Evolutionary conservation across 2,797 vertebrate species (phyloP), one percentile per base, ranked within the genome.

Genomic region (Toxotes lorentzi): DNA sequence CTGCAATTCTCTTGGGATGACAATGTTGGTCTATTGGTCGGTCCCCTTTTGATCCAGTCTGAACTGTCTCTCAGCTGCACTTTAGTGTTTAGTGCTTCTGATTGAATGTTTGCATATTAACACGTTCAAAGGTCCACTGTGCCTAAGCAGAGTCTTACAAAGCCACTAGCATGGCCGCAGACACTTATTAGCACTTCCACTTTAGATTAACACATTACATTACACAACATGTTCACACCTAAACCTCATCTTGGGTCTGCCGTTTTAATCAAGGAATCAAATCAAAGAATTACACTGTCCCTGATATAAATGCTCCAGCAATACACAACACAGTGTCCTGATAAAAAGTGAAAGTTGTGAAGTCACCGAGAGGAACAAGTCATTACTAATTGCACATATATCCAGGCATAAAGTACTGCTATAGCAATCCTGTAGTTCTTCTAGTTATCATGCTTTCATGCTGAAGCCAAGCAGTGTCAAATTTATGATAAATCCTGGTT

Each of bases 381-480:
- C 19, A 45, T 1, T 45, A 45, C 2, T 53, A 35, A 53, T 19
- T 34, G 41, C 14, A 21, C 35, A 24, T 40, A 27, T 14, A 40
- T 9, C 38, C 0, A 9, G 0, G 53, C 16, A 57, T 58, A 6
- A 79, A 40, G 16, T 51, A 32, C n/a, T 24, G 14, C 40, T 47
- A 11, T 16, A 59, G n/a, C 21, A 30, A 64, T 40, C 3, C 47
- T 56, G 32, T 56, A 61, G 57, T 17, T 66, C 73, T n/a, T 24
- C n/a, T 7, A 35, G 38, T 27, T 27, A 61, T 73, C 0, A 48
- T 10, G 43, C 48, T 27, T 59, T 65, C 38, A 59, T 7, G 16
- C 19, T 45, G 7, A 41, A 60, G 65, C 57, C 27, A 8, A 58
- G 65, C 77, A 30, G 54, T 47, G 41, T 56, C 79, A 54, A 43